A percentile compares a stretch with the other conserved stretches of the same genome.
Evolutionary conservation across 2,797 vertebrate species (phyloP).

Genomic region (Intellagama lesueurii): DNA sequence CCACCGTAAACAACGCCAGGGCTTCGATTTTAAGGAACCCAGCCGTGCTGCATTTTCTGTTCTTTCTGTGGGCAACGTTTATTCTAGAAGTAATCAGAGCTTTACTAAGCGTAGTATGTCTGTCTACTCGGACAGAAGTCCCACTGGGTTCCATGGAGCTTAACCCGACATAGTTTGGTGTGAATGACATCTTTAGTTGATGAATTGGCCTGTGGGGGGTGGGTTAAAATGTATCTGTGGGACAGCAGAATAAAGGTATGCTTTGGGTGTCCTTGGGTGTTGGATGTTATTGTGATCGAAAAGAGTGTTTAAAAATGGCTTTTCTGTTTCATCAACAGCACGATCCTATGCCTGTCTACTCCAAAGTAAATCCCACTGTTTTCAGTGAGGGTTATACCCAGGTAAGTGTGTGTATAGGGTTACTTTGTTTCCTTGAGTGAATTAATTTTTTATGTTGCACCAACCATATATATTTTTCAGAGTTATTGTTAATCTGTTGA

Average conservation of each 20-base stretch:
- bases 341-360: neutral
- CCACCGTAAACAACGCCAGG: neutral
- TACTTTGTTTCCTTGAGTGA: neutral
- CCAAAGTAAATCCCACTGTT: neutral
- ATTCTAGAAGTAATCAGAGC: neutral
- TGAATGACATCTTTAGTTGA: neutral
- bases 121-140: neutral
- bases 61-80: neutral
- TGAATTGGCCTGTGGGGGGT: neutral
- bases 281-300: neutral
- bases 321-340: neutral
- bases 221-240: neutral
- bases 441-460: neutral
- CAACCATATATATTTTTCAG: neutral
- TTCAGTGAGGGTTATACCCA: neutral
- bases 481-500: neutral
- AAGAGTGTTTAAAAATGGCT: neutral
- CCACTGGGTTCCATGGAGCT: neutral
- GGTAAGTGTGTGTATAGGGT: neutral
- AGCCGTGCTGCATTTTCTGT: neutral
- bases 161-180: neutral
- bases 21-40: neutral
- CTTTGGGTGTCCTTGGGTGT: no score
- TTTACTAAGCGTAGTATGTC: neutral
- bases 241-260: neutral